A percentile compares a stretch with the other conserved stretches of the same genome.
Conservation (phyloP, 2,888 invertebrate species). For the Petrolisthes manimaculis region DNA sequence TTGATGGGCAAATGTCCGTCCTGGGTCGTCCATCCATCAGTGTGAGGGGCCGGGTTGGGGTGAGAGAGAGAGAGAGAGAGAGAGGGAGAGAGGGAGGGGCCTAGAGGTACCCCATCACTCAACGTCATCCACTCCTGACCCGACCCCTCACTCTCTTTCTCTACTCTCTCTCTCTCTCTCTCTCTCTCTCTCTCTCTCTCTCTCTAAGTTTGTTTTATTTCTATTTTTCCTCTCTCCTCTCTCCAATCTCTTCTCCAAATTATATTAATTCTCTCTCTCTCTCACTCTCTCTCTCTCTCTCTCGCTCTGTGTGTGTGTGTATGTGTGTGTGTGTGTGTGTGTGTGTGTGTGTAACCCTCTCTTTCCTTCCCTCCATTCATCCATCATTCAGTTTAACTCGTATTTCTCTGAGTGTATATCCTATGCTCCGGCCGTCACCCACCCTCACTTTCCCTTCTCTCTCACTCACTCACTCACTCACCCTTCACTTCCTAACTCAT, state of each 20-base stretch:
- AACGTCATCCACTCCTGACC: slow-evolving; percentile 51
- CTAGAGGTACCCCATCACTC: slow-evolving; percentile 46
- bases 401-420: neutral
- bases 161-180: neutral
- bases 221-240: neutral
- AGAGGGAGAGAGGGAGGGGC: neutral
- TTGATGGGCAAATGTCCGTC: slow-evolving; percentile 56
- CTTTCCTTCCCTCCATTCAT: neutral
- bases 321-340: neutral
- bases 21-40: slow-evolving; percentile 56
- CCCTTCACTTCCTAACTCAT: neutral
- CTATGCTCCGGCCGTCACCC: neutral
- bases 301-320: neutral
- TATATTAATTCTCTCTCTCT: neutral
- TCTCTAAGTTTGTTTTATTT: too few species aligned
- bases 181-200: neutral
- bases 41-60: slow-evolving; percentile 31
- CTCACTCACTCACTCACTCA: neutral
- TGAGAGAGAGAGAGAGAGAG: too few species aligned
- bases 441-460: neutral
- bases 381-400: neutral
- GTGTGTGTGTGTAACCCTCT: neutral
- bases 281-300: neutral
- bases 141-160: slow-evolving; percentile 30
- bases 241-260: neutral